Evolutionary conservation across 2,113 vertebrate genomes (phyloP), one percentile per base, ranked within the genome.

Genomic region (Axis porcinus): DNA sequence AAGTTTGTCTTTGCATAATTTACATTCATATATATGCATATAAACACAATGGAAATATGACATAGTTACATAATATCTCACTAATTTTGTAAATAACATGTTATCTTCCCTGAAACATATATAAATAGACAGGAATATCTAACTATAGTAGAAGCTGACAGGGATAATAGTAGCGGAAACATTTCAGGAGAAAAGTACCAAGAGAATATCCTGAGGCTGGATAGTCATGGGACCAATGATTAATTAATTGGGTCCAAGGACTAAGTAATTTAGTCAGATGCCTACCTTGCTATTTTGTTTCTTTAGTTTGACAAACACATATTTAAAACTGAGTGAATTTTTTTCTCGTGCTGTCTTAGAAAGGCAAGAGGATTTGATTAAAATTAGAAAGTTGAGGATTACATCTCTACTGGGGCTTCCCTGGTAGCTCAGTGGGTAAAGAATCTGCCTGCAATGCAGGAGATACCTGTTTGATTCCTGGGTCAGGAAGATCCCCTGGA

Each of bases 391-490:
- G 28, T 13, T 16, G 81, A 33, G 2, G 27, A 15, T 50, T 82
- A 9, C 4, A 1, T 43, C 5, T 64, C 19, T 9, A 43, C 2
- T 67, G 62, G 33, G 33, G 62, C 16, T 67, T 67, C 62, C 16
- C 16, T 67, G 62, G 33, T n/a, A 67, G 7, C 62, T n/a, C 16
- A n/a, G 16, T 10, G 33, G 7, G 33, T 67, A n/a, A n/a, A n/a
- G 62, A 67, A n/a, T 67, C 16, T 0, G 2, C 16, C 62, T 67
- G 7, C 33, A 67, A 4, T 64, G 33, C 33, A n/a, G 16, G 33
- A 17, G 7, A n/a, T 16, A 64, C 1, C 0, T 0, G 62, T 64
- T 64, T 3, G 2, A 3, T 64, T n/a, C 30, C 62, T 64, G 15
- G 15, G 15, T 64, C 15, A 33, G 62, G 30, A 64, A 64, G 62